Base-by-base conservation (phyloP, 2,797 vertebrate species). In the Acrossocheilus fasciatus region DNA sequence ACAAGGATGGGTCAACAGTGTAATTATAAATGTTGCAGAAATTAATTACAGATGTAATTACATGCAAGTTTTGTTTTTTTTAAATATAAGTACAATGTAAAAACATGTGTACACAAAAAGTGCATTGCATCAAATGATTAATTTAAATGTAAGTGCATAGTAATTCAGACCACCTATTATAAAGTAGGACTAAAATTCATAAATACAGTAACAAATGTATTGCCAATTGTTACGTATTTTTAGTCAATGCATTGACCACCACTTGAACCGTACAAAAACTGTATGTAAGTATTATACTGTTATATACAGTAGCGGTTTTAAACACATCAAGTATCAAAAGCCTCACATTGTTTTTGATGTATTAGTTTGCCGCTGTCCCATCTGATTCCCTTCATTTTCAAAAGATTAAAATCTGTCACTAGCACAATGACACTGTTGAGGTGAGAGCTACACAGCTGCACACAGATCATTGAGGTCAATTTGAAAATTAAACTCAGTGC, bases 401-500 rank as follows among this genome's bases (percentile, higher is more conserved):
- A 66, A 73, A 76, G 20, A 73, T 8, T 34, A n/a, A 34, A 74
- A 62, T 64, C 26, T 17, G 26, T 36, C 23, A 50, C 26, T n/a
- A 18, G 39, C n/a, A 15, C 68, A 11, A 34, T 50, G 36, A 62
- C 17, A 41, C 73, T 36, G 4, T 34, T 68, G 26, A n/a, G 79
- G 50, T 82, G 81, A 70, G 10, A 77, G 47, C 39, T 69, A 80
- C 69, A n/a, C 23, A 45, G n/a, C 30, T 70, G 79, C 59, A 77
- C 36, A 80, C 43, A 52, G 66, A 59, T 66, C 68, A 54, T 23
- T 45, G 20, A 73, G 45, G 84, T 85, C 66, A 79, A 39, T 79
- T 62, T 20, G 73, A 84, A 82, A 82, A 84, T 86, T 52, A 82
- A 82, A 85, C 70, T 86, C 72, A n/a, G 54, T 30, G 75, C 39